Conservation (phyloP, 2,113 vertebrate genomes). For the Clarias macrocephalus region DNA sequence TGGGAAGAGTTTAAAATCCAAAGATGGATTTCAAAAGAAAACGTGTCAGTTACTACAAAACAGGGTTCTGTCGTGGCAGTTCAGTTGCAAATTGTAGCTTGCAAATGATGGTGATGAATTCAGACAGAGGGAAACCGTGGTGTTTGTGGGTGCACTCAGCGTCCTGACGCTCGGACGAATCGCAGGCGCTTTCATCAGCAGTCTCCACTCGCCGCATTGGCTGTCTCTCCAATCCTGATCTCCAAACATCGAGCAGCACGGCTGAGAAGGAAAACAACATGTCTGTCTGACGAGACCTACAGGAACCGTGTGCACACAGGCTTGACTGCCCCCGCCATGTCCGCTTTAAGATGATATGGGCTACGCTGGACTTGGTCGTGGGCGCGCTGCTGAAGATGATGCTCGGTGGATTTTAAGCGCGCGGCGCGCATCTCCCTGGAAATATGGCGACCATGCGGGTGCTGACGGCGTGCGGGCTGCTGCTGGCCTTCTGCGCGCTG, state of each 20-base stretch:
- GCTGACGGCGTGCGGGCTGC: constrained; percentile 83
- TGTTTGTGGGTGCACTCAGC: constrained; percentile 14
- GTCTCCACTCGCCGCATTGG: constrained; percentile 50
- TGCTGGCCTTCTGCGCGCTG: constrained; percentile 84
- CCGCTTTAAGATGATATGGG: constrained; percentile 50
- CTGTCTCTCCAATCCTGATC: constrained; percentile 33
- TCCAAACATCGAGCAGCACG: constrained; percentile 30
- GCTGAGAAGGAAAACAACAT: constrained; percentile 45
- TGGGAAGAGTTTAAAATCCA: background rate
- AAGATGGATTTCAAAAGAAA: background rate
- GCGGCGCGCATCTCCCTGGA: constrained; percentile 45
- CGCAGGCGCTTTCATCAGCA: constrained; percentile 53
- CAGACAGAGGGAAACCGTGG: constrained; percentile 12
- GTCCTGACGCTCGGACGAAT: constrained; percentile 44
- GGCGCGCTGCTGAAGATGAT: constrained; percentile 26
- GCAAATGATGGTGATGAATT: background rate
- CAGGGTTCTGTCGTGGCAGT: background rate
- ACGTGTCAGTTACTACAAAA: background rate
- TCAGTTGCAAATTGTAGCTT: background rate
- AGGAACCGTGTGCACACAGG: constrained; percentile 7
- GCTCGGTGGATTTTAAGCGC: constrained; percentile 21
- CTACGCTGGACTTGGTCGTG: constrained; percentile 10
- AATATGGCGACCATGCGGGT: constrained; percentile 85
- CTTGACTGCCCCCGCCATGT: background rate
- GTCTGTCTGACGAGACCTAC: constrained; percentile 44